A percentile compares a stretch with the other conserved stretches of the same genome.
These are phyloP conservation scores for Phrixothrix hirtus DNA, from an alignment of 2,888 invertebrate genomes.

Conservation along the genomic window DNA sequence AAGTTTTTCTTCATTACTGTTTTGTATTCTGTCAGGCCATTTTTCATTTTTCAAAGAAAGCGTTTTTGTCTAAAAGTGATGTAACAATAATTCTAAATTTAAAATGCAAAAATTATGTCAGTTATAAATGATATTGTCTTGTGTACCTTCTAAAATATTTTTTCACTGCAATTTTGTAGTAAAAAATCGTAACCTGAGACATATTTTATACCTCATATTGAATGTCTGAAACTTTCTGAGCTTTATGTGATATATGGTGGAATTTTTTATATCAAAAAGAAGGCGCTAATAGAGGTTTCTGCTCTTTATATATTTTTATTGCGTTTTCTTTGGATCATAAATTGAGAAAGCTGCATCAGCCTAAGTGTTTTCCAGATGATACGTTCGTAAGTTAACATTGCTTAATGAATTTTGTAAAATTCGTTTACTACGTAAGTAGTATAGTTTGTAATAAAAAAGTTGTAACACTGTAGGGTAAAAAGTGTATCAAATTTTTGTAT, in stretches of 20 bases:
- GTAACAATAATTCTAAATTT: not conserved
- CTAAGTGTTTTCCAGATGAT: no score
- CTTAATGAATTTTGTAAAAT: no score
- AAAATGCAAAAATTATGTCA: not conserved
- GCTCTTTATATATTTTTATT: not conserved
- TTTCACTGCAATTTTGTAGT: not conserved
- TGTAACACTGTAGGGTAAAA: no score
- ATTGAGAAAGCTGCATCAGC: not conserved
- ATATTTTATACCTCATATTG: not conserved
- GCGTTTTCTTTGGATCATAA: not conserved
- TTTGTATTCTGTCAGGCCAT: not conserved
- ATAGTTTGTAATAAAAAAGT: no score
- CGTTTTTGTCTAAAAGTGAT: not conserved
- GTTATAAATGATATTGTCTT: not conserved
- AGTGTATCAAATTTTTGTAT: no score
- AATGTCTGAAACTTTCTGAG: not conserved
- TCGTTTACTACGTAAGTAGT: no score
- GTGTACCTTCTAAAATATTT: not conserved
- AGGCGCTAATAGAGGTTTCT: not conserved
- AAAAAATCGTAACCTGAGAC: not conserved
- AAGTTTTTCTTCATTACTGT: constrained; percentile 1
- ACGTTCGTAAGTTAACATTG: no score
- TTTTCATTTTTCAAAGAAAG: not conserved
- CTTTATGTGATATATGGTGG: not conserved
- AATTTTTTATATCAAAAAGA: not conserved